These are phyloP conservation scores for Halyomorpha halys DNA, from an alignment of 1,140 invertebrate species.

Conservation along the genomic window DNA sequence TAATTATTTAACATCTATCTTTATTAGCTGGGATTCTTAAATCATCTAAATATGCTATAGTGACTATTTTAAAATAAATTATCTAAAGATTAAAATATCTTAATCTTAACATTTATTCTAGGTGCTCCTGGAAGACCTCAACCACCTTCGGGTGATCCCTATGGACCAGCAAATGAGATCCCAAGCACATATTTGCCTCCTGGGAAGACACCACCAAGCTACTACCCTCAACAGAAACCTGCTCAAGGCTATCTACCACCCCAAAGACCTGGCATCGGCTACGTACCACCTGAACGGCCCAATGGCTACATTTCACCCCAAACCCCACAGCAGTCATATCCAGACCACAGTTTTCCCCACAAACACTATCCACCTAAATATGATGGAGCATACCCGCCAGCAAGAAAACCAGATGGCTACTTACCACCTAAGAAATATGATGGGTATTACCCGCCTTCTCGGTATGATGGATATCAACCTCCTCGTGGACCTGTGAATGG, in stretches of 20 bases:
- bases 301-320: conserved; percentile 5
- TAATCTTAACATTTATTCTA: not conserved
- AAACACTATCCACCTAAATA: not conserved
- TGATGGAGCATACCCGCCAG: conserved; percentile 5
- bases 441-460: conserved; percentile 13
- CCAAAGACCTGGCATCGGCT: not conserved
- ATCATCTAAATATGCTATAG: no score
- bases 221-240: conserved; percentile 11
- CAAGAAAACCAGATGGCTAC: conserved; percentile 13
- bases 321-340: not conserved
- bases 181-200: conserved; percentile 20
- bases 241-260: conserved; percentile 8
- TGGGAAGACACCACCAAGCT: not conserved
- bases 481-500: not conserved
- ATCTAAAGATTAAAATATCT: not conserved
- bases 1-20: no score
- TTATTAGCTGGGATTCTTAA: no score
- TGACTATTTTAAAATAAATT: no score
- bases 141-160: not conserved
- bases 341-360: not conserved
- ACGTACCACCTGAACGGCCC: conserved; percentile 8
- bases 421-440: conserved; percentile 15
- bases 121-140: not conserved
- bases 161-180: conserved; percentile 3
- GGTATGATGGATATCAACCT: conserved; percentile 12